Evolutionary conservation across 2,888 invertebrate species (phyloP).

Genomic region (Oxystoma pomonae): DNA sequence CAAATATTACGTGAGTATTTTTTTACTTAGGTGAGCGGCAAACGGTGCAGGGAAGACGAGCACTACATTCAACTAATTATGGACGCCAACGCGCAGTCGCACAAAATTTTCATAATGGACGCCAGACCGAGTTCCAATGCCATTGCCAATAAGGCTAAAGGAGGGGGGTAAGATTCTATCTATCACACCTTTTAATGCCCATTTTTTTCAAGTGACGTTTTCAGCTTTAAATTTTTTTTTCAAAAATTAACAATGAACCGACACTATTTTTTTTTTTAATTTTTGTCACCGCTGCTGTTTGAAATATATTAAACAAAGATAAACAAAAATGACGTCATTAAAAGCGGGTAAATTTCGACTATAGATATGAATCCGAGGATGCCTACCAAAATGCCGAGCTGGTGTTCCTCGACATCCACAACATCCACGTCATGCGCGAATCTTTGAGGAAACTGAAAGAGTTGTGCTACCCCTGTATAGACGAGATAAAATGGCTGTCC

Average conservation of each 20-base stretch:
- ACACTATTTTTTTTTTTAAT: too few species aligned
- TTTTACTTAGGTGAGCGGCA: conserved; percentile 72
- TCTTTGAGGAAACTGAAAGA: conserved; percentile 93
- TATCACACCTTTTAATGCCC: too few species aligned
- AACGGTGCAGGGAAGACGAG: conserved; percentile 85
- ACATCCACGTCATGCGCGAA: conserved; percentile 99
- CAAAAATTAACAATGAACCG: too few species aligned
- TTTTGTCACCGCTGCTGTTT: too few species aligned
- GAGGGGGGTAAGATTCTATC: conserved; percentile 78
- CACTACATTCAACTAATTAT: conserved; percentile 91
- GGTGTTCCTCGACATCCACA: conserved; percentile 97
- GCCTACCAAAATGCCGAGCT: conserved; percentile 95
- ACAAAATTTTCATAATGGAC: conserved; percentile 97
- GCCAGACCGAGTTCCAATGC: conserved; percentile 98
- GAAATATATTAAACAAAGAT: too few species aligned
- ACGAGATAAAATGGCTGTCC: conserved; percentile 91
- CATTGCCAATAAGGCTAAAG: conserved; percentile 97
- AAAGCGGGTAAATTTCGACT: too few species aligned
- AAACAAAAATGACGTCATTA: too few species aligned
- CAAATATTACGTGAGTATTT: too few species aligned
- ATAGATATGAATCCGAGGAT: conserved; percentile 89
- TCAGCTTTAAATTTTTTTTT: too few species aligned
- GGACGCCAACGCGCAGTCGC: conserved; percentile 97
- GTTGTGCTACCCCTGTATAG: conserved; percentile 91
- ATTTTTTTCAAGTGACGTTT: too few species aligned